Evolutionary conservation across 2,113 vertebrate genomes (phyloP).

Genomic region (mouse (Mus musculus)): GRCm39 chr5:17923001-17923500

Average conservation of each 20-base stretch:
- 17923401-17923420: neutral
- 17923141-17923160: neutral
- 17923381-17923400: neutral
- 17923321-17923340: accelerated
- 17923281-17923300: neutral
- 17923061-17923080: neutral
- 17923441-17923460: neutral
- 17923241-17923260: neutral
- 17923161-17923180: neutral
- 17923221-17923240: neutral
- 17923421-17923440: neutral
- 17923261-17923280: neutral
- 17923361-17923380: neutral
- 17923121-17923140: neutral
- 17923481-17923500: neutral
- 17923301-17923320: neutral
- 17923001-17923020: neutral
- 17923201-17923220: neutral
- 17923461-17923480: neutral
- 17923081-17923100: neutral
- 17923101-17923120: neutral
- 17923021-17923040: neutral
- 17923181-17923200: accelerated
- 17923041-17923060: neutral
- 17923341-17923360: neutral